phyloP scores from a whole-genome alignment of 2,888 invertebrate species.

The Amiota mariae region DNA sequence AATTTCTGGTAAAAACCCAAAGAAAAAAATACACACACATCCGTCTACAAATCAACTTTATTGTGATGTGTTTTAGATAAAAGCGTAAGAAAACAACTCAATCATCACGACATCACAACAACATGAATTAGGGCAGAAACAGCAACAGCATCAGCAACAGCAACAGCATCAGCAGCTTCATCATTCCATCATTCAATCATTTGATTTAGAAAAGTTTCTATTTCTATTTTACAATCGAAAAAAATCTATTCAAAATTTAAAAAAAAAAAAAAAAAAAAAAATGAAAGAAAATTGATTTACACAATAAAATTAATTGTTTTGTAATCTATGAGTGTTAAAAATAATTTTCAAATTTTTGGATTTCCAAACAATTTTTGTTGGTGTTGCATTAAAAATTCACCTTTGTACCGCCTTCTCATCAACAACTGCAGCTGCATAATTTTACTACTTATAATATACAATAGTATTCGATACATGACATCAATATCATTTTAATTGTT shows the following conservation, averaged over 20 bases:
- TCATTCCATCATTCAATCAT: neutral
- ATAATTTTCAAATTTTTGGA: neutral
- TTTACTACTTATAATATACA: conserved; percentile 39
- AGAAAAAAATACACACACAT: conserved; percentile 41
- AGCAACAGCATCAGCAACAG: neutral
- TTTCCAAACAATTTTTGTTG: neutral
- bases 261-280: neutral
- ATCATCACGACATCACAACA: conserved; percentile 17
- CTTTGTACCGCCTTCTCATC: conserved; percentile 17
- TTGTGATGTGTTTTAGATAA: conserved; percentile 3
- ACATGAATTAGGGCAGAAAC: conserved; percentile 20
- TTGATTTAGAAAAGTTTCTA: neutral
- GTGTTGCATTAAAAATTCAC: neutral
- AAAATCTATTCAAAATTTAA: neutral
- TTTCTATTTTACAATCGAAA: conserved; percentile 1
- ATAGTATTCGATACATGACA: conserved; percentile 40
- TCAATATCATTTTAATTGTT: conserved; percentile 52
- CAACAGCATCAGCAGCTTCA: neutral
- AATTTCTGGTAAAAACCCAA: conserved; percentile 17
- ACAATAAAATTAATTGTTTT: conserved; percentile 7
- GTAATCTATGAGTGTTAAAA: neutral
- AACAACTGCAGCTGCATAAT: conserved; percentile 25
- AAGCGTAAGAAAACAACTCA: conserved; percentile 22
- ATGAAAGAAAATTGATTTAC: neutral
- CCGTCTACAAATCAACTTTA: conserved; percentile 3